Evolutionary conservation across 2,888 invertebrate species (phyloP), one percentile per base, ranked within the genome.

Genomic region (Noctua fimbriata): DNA sequence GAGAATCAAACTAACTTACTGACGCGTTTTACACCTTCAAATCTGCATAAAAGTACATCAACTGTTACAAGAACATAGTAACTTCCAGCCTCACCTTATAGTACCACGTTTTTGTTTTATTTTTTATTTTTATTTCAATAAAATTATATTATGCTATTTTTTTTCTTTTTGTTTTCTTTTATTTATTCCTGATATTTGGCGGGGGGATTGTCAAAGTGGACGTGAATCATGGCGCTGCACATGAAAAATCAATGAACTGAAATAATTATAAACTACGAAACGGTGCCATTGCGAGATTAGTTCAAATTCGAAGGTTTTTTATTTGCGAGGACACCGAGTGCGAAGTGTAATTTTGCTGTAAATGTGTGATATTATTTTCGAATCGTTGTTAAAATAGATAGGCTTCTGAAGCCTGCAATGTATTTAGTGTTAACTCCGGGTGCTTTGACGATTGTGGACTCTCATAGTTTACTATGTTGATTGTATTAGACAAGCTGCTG

Each of bases 391-490:
- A 93, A 89, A 92, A 91, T 91, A 92, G 92, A 91, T 92, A 92
- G 96, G 96, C 96, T 96, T 96, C 88, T 95, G 95, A 96, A 95
- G 96, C 96, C 96, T 94, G 94, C 95, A 91, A 95, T 96, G 96
- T 96, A 96, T 94, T 95, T 95, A 96, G 95, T 95, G 93, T 95
- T 95, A 96, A 96, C 94, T 95, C 95, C 96, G 96, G 97, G 97
- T 97, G 97, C 97, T 97, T 97, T 96, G 95, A 96, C 96, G 95
- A 96, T 96, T 96, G 96, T 96, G 96, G 96, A 96, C 93, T 95
- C 94, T 95, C 93, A 95, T 96, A 96, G 96, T 95, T 95, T 94
- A 95, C 92, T 92, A 93, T 90, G 93, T 94, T 94, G 92, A 94
- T 95, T 95, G 95, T 95, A 95, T 93, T 96, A 95, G 95, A 94